phyloP scores from a whole-genome alignment of 2,113 vertebrate genomes.

The Psophia crepitans region DNA sequence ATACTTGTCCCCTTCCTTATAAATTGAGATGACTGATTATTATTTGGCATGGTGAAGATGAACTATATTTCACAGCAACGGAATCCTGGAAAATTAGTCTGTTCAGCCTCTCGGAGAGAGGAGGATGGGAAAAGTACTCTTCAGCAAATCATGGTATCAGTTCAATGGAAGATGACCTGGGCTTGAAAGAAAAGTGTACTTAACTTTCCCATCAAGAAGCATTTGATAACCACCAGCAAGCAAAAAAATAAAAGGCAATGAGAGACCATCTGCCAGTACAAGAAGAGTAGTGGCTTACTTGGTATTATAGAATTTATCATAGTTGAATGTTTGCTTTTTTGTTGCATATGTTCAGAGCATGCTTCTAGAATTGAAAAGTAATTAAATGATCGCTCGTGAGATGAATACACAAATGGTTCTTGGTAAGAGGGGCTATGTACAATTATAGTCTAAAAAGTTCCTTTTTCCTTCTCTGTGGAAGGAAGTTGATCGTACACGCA shows the following conservation, averaged over 20 bases:
- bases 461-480: slow-evolving; percentile 27
- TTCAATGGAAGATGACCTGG: neutral
- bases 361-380: neutral
- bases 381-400: neutral
- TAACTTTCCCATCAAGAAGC: neutral
- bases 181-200: neutral
- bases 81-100: neutral
- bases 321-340: neutral
- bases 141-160: neutral
- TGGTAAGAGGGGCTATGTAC: neutral
- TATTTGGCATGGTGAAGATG: neutral
- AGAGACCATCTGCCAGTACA: slow-evolving; percentile 13
- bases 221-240: slow-evolving; percentile 65
- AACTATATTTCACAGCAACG: neutral
- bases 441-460: slow-evolving; percentile 38
- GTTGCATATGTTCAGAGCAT: neutral
- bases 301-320: neutral
- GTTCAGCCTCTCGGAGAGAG: neutral
- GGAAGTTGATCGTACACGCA: neutral
- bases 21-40: neutral
- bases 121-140: neutral
- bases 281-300: slow-evolving; percentile 2
- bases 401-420: slow-evolving; percentile 18
- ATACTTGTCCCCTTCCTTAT: neutral
- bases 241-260: slow-evolving; percentile 15